These are phyloP conservation scores for Cherax destructor DNA, from an alignment of 1,140 invertebrate species.

Conservation along the genomic window DNA sequence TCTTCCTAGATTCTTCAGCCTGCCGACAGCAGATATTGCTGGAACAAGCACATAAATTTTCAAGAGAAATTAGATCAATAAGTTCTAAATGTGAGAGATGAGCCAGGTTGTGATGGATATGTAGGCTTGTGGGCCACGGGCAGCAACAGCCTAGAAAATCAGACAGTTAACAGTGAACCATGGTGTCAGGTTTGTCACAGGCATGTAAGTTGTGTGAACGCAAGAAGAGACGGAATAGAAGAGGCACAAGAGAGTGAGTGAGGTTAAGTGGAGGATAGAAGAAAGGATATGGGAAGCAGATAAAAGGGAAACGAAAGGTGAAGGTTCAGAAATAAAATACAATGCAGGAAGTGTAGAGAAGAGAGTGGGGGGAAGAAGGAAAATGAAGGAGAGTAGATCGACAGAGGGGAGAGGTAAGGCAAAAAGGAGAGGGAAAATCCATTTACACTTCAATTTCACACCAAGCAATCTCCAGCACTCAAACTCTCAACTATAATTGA, in stretches of 20 bases:
- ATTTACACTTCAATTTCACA: constrained; percentile 39
- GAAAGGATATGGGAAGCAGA: background rate
- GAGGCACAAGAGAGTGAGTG: background rate
- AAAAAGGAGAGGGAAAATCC: constrained; percentile 6
- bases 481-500: constrained; percentile 11
- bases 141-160: too few species aligned
- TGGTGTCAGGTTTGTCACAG: too few species aligned
- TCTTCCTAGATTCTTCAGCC: too few species aligned
- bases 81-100: too few species aligned
- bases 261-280: background rate
- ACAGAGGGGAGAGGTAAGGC: background rate
- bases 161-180: too few species aligned
- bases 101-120: too few species aligned
- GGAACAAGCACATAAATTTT: too few species aligned
- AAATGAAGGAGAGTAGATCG: background rate
- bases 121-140: too few species aligned
- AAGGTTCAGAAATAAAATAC: background rate
- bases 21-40: too few species aligned
- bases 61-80: too few species aligned
- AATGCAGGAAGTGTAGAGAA: background rate
- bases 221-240: too few species aligned
- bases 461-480: background rate
- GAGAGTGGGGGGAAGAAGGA: background rate
- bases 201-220: too few species aligned
- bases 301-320: background rate